Percentiles rank a stretch among this genome's conserved stretches.
Evolutionary conservation across 2,888 invertebrate species (phyloP).

Genomic region (Mesoligia furuncula): DNA sequence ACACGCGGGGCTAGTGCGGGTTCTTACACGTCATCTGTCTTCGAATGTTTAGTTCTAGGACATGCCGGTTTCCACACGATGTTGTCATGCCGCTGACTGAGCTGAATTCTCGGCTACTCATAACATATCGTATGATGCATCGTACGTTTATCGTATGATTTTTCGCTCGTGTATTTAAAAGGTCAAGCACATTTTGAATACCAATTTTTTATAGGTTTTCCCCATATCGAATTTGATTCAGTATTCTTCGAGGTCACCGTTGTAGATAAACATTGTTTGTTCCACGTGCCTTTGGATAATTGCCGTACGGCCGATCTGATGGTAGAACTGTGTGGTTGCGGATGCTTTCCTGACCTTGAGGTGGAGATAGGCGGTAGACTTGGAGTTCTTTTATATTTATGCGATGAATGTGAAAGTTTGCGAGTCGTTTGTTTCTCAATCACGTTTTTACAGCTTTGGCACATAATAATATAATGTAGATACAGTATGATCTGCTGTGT

Average conservation of each 20-base stretch:
- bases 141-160: not conserved
- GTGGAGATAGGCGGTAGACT: not conserved
- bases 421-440: not conserved
- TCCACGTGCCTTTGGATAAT: constrained; percentile 6
- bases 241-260: constrained; percentile 37
- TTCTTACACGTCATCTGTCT: not conserved
- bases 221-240: constrained; percentile 39
- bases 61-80: not conserved
- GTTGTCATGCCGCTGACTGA: not conserved
- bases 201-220: constrained; percentile 31
- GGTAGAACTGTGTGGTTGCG: not conserved
- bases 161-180: constrained; percentile 14
- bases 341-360: not conserved
- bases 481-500: not conserved
- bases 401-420: no score
- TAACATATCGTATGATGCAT: not conserved
- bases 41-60: not conserved
- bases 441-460: not conserved
- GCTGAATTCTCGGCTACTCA: not conserved
- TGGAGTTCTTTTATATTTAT: not conserved
- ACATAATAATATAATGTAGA: not conserved
- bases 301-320: constrained; percentile 13
- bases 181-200: constrained; percentile 32
- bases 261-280: constrained; percentile 9
- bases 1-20: not conserved